Conservation (phyloP, 2,888 invertebrate species). For the Drosophila lutescens region DNA sequence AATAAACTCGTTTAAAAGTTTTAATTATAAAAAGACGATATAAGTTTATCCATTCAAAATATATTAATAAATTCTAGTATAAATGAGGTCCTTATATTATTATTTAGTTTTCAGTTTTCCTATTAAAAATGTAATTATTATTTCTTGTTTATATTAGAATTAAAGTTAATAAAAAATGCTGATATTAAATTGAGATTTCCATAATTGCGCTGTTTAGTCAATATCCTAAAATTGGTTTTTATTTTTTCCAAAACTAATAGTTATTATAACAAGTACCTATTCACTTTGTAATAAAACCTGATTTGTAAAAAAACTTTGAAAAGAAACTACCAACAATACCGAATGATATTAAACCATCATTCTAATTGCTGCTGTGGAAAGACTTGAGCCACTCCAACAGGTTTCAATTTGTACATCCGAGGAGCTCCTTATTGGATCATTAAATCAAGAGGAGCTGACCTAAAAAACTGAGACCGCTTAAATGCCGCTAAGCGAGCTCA, state of each 20-base stretch:
- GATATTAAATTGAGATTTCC: neutral
- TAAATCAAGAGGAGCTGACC: constrained; percentile 18
- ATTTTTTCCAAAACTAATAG: too few species aligned
- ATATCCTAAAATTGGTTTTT: too few species aligned
- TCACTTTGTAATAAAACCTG: too few species aligned
- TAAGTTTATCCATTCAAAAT: neutral
- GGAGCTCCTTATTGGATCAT: constrained; percentile 32
- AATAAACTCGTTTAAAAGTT: neutral
- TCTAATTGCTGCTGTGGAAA: neutral
- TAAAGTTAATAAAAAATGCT: too few species aligned
- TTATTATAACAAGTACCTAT: too few species aligned
- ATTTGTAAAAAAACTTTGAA: neutral
- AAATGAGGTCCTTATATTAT: too few species aligned
- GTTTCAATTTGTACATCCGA: constrained; percentile 14
- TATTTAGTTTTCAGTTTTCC: neutral
- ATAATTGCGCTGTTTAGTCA: too few species aligned
- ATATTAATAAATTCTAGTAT: neutral
- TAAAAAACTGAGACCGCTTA: constrained; percentile 16
- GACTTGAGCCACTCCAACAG: constrained; percentile 18
- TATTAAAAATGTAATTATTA: neutral
- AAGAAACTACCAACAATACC: neutral
- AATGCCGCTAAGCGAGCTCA: constrained; percentile 27
- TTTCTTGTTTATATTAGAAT: neutral
- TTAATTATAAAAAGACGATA: too few species aligned
- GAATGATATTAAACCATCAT: neutral